Base-by-base conservation (phyloP, 35 echinoderm and acorn worm species). In the Eucidaris tribuloides region DNA sequence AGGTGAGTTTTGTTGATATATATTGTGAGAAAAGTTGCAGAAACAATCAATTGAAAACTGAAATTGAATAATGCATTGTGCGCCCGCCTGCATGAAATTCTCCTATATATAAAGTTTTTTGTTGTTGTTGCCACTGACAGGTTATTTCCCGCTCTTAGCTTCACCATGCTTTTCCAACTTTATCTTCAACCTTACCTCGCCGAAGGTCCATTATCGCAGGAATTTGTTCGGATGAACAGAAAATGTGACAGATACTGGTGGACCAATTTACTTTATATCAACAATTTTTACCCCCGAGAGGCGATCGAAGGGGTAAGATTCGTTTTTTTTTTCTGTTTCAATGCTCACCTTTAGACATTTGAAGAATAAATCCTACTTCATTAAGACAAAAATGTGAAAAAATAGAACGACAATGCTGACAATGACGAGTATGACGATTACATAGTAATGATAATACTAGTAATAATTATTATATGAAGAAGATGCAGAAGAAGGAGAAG, bases 241-340 rank as follows among this genome's bases (percentile, higher is more conserved):
- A 74, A 74, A 33, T 96, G 94, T 65, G 45, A 65, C 2, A 84
- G 74, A 46, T 96, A 96, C 52, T 96, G 94, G 89, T 96, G 94
- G 87, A 96, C 88, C 6, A 88, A 88, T 43, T 20, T 96, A 25
- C 84, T 96, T 1, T 96, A 85, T 45, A 96, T 96, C 17, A 96
- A 91, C 34, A 96, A 96, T 37, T 81, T 96, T 50, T 97, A 97
- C 34, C 94, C 94, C 5, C 15, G 44, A 36, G 25, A 1, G 7
- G 68, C 7, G 22, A 25, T 40, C 18, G 4, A 3, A 1, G 68
- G 68, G 68, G 68, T 74, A 44, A 74, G 68, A 31, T 31, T 27
- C 32, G n/a, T n/a, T n/a, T n/a, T n/a, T n/a, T n/a, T n/a, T n/a
- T n/a, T n/a, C n/a, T n/a, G n/a, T n/a, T n/a, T n/a, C n/a, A n/a